Percentiles rank a stretch among this genome's conserved stretches.
phyloP scores from a whole-genome alignment of 1,140 invertebrate species.

The Euborellia annulipes region DNA sequence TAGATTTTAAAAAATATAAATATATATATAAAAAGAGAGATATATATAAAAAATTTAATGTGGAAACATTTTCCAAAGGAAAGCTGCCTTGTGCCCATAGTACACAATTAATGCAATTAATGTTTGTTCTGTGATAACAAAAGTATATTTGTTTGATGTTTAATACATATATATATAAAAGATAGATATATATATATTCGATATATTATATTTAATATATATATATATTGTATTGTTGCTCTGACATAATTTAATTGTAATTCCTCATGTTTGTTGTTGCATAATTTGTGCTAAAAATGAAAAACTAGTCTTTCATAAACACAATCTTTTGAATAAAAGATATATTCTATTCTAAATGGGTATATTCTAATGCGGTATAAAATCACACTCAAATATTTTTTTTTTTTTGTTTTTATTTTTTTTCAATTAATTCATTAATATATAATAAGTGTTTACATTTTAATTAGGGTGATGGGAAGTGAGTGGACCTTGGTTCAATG shows the following conservation, averaged over 20 bases:
- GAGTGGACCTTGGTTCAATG: conserved; percentile 4
- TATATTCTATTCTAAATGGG: no score
- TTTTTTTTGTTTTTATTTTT: no score
- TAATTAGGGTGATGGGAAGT: conserved; percentile 6
- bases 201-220: no score
- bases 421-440: conserved; percentile 1
- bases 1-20: background rate
- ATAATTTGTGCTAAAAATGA: conserved; percentile 2
- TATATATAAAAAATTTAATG: background rate
- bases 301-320: conserved; percentile 4
- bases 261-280: conserved; percentile 7
- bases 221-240: no score
- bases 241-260: no score
- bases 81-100: conserved; percentile 11
- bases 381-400: no score
- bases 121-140: conserved; percentile 12
- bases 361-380: no score
- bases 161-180: no score
- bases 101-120: conserved; percentile 8
- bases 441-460: background rate
- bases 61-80: conserved; percentile 8
- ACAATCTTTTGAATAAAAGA: no score
- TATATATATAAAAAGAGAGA: conserved; percentile 5
- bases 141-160: background rate
- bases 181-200: no score